These are phyloP conservation scores for Kryphioiulus occultus DNA, from an alignment of 2,888 invertebrate species.

Conservation along the genomic window DNA sequence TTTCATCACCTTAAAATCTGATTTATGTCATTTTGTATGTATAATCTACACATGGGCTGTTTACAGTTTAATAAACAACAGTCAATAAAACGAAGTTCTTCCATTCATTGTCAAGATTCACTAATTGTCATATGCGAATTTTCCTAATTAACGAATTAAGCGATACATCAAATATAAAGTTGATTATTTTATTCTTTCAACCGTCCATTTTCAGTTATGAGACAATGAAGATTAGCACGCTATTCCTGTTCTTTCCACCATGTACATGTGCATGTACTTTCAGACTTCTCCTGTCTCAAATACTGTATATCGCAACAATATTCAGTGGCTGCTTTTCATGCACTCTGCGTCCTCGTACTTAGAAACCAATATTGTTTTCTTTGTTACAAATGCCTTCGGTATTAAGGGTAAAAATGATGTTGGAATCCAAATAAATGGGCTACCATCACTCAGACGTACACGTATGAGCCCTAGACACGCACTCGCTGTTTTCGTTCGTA, in stretches of 20 bases:
- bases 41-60: no score
- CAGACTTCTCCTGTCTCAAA: background rate
- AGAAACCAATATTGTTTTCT: conserved; percentile 5
- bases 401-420: conserved; percentile 5
- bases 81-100: no score
- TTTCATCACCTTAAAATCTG: background rate
- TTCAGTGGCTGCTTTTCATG: conserved; percentile 5
- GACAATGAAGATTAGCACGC: background rate
- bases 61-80: no score
- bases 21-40: background rate
- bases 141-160: no score
- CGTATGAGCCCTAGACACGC: background rate
- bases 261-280: background rate
- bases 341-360: background rate
- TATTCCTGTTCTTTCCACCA: background rate
- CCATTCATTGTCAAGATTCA: no score
- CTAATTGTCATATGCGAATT: no score
- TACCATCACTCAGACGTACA: background rate
- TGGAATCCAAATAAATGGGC: background rate
- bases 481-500: background rate
- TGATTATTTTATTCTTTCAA: no score
- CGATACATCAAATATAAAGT: no score
- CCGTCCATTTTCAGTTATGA: no score
- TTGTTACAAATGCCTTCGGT: background rate
- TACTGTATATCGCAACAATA: background rate